phyloP scores from a whole-genome alignment of 2,113 vertebrate genomes.

The Illadopsis cleaveri region DNA sequence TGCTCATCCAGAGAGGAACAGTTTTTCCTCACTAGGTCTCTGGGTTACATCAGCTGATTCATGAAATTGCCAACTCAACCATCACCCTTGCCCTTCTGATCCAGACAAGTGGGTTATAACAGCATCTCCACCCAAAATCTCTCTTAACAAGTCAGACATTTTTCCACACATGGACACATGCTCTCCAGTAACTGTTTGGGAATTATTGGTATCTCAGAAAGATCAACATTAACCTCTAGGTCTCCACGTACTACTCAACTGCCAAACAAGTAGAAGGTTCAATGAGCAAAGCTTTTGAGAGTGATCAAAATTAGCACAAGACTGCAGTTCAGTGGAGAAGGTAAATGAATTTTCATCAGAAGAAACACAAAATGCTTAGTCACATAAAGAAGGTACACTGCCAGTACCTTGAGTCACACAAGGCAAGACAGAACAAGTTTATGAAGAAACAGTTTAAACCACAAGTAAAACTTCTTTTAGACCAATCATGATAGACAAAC shows the following conservation, averaged over 20 bases:
- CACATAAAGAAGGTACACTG: not conserved
- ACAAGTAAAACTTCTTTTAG: not conserved
- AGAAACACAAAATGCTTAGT: not conserved
- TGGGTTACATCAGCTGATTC: not conserved
- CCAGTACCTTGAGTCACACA: not conserved
- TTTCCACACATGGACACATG: not conserved
- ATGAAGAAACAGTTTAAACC: not conserved
- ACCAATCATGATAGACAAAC: not conserved
- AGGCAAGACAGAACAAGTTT: not conserved
- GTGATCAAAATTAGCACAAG: not conserved
- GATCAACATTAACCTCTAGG: not conserved
- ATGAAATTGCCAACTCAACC: not conserved
- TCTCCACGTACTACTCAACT: not conserved
- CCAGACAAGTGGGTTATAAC: not conserved
- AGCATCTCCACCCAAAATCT: not conserved
- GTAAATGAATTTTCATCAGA: not conserved
- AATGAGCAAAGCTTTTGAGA: not conserved
- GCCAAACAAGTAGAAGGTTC: not conserved
- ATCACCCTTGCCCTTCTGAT: constrained; percentile 5
- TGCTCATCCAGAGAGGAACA: not conserved
- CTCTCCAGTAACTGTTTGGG: not conserved
- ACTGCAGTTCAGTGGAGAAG: not conserved
- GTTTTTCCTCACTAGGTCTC: not conserved
- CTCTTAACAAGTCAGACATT: not conserved
- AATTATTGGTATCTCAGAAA: not conserved